Base-by-base conservation (phyloP, 2,113 vertebrate species). In the Stomatorhinus ivindoensis region DNA sequence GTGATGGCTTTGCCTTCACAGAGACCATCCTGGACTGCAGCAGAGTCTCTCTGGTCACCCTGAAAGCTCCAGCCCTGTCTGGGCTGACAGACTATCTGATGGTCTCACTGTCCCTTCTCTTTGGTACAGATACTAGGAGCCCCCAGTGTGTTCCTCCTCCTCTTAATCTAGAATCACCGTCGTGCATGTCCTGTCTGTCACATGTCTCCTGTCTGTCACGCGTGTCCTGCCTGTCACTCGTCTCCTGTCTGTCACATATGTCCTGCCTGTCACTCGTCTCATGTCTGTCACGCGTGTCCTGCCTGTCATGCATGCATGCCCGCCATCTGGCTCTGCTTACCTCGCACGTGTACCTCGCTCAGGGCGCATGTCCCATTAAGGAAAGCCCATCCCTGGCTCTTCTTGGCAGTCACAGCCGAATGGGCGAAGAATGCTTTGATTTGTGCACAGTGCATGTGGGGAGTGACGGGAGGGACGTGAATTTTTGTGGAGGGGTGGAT, bases 101-200 rank as follows among this genome's bases (percentile, higher is more conserved):
- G 8, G 44, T 92, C 91, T 94, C 91, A 93, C 87, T 92, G 92
- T 95, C 90, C 94, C 88, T 93, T 92, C 89, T 82, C 84, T 91
- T 88, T 92, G 94, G 92, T 93, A 92, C 95, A 95, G 93, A 94
- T 96, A 92, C 87, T 93, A 95, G 80, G 94, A 96, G 87, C 93
- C 89, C 89, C 89, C 94, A 53, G 91, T 94, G 82, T n/a, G 55
- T 61, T 93, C 24, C 95, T 96, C 92, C 88, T 95, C 93, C 94
- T 95, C 92, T 92, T 95, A 92, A 88, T 95, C 91, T 95, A 95
- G 92, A 90, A 89, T 51, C 76, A 51, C 24, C 48, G 4, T 55
- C 13, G 15, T 31, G 31, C 89, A 42, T 89, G 21, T 46, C 44
- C 44, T 1, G 44, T 6, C 21, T 24, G 48, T 35, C 89, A 48